Evolutionary conservation across 2,888 invertebrate species (phyloP), one percentile per base, ranked within the genome.

Genomic region (Sarcophaga caerulescens): DNA sequence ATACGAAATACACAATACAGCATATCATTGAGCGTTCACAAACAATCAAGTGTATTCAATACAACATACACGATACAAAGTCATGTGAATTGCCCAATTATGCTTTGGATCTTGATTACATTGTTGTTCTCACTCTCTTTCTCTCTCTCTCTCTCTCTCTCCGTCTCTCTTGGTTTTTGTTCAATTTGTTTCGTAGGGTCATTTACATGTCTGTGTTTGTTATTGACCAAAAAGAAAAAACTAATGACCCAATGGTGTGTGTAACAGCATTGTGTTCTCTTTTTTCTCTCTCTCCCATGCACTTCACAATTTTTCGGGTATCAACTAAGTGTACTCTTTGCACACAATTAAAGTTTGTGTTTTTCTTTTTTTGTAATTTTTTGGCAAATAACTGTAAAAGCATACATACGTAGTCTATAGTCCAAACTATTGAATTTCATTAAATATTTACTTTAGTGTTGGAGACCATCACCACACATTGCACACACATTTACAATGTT

Each of bases 211-310:
- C 79, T 62, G 23, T 66, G 47, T 80, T 74, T 65, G 57, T 66
- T 78, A 59, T 75, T 69, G 75, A 75, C 74, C 63, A 52, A 47
- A 47, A 47, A 47, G 14, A 14, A 47, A 84, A 74, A 84, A 74
- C 83, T 74, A 84, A 84, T 84, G 83, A 84, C 75, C 78, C 79
- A 79, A 79, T 74, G 47, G 68, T 62, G 73, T 23, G 14, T 14
- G 14, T 52, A 14, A 52, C 52, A 52, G 4, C 45, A 35, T 35
- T 35, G 35, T 35, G 35, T 78, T 73, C 70, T 35, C 17, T 62
- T 69, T 4, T 23, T 25, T 47, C 74, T 10, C 44, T 44, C 45
- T 23, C 17, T 35, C 78, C 17, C 60, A 47, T 57, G 52, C 35
- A 35, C 8, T 35, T 35, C 10, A 35, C 35, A 35, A 35, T 35